Percentiles rank a stretch among this genome's conserved stretches.
These are phyloP conservation scores for Hydropotes inermis DNA, from an alignment of 2,113 vertebrate species.

Conservation along the genomic window DNA sequence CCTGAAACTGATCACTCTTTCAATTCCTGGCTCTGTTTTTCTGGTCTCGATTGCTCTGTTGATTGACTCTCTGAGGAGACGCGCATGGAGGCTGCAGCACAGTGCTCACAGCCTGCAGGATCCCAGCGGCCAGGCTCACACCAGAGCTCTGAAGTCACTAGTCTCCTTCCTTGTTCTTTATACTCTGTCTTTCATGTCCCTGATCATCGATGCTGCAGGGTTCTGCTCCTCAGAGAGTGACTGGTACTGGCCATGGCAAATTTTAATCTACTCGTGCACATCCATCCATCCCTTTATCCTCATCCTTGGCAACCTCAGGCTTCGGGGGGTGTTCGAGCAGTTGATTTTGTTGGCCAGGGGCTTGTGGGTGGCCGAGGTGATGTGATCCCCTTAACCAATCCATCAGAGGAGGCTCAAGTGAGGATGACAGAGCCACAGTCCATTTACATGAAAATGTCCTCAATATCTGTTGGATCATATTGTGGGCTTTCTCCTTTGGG, in stretches of 20 bases:
- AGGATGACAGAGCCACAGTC: background rate
- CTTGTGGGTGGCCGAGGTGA: background rate
- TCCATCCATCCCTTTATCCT: conserved; percentile 25
- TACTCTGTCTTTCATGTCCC: background rate
- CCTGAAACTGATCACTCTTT: background rate
- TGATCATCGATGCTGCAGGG: background rate
- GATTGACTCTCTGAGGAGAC: conserved; percentile 47
- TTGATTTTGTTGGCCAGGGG: conserved; percentile 7
- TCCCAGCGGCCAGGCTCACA: background rate
- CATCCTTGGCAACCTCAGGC: conserved; percentile 46
- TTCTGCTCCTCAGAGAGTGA: background rate
- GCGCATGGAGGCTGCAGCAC: background rate
- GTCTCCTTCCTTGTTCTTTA: conserved; percentile 52
- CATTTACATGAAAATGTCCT: background rate
- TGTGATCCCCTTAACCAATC: background rate
- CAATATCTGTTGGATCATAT: too few relatives aligned
- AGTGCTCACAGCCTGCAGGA: background rate
- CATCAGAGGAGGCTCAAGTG: background rate
- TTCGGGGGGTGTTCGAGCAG: background rate
- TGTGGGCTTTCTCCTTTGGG: background rate
- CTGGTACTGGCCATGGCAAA: conserved; percentile 35
- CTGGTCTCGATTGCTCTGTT: background rate
- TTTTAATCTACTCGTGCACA: background rate
- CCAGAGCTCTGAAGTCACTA: conserved; percentile 32
- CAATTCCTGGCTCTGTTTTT: conserved; percentile 21